A percentile compares a stretch with the other conserved stretches of the same genome.
Conservation (phyloP, 2,888 invertebrate species). For the Cecidostiba fungosa region DNA sequence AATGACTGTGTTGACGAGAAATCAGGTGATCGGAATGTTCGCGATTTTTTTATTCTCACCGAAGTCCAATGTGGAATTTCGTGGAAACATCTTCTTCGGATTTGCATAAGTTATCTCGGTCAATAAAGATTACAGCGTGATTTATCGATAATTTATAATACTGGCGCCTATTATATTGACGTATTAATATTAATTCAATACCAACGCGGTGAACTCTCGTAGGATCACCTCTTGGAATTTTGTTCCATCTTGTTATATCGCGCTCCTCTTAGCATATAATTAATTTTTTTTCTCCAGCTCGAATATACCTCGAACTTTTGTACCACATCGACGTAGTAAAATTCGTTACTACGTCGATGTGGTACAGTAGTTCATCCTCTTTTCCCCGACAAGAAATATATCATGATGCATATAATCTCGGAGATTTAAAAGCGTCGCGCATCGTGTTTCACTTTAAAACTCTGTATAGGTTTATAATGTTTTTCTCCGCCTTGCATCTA, state of each 20-base stretch:
- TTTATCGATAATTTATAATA: background rate
- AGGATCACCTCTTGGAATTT: background rate
- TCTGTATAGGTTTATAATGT: too few species aligned
- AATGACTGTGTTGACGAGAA: background rate
- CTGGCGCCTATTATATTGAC: too few species aligned
- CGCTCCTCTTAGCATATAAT: background rate
- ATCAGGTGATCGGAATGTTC: background rate
- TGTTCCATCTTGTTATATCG: background rate
- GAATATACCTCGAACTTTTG: constrained; percentile 21
- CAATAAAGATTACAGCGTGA: background rate
- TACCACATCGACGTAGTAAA: too few species aligned
- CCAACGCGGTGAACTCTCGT: background rate
- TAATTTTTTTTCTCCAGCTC: constrained; percentile 13
- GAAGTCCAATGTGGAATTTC: background rate
- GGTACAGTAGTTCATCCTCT: too few species aligned
- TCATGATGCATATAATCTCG: background rate
- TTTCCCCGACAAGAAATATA: background rate
- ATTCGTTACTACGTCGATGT: background rate
- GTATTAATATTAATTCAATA: background rate
- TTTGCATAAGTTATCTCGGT: background rate
- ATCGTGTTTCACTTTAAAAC: background rate
- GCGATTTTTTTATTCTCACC: background rate
- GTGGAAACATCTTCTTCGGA: background rate
- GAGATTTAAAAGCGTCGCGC: background rate
- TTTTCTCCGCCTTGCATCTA: too few species aligned